Base-by-base conservation (phyloP, 2,113 vertebrate genomes). In the Scomber colias region DNA sequence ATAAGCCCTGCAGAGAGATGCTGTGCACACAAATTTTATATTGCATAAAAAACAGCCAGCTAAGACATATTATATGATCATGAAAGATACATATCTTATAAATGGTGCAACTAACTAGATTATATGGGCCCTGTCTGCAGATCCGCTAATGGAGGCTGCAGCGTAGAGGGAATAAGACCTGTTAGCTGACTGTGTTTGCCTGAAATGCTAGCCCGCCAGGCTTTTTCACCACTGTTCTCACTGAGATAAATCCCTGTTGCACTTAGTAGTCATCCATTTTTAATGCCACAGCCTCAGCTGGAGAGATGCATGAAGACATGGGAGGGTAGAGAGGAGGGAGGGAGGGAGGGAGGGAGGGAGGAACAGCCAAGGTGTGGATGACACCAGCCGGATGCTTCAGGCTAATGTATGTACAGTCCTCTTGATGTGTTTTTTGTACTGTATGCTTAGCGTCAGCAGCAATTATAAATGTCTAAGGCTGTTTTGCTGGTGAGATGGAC, bases 181-280 rank as follows among this genome's bases (percentile, higher is more conserved):
- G 88, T 88, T 92, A 88, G 90, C 85, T 70, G 85, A 68, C 88
- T 84, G 72, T 82, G 79, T 85, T 76, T 83, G 79, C 85, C 77
- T 88, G 88, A 89, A 89, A 87, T 80, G 86, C 86, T 88, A 85
- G 81, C 90, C 92, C 77, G 70, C 87, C 68, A 89, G 91, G 88
- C 88, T 88, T 88, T 69, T 85, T 66, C 86, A 85, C 89, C 84
- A 82, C 78, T 81, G 90, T 82, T 91, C 89, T 88, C 89, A 67
- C 87, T 82, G 83, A 93, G 88, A 93, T 85, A 94, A 93, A 94
- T 93, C 93, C 91, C 93, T 92, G 87, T 92, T 94, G 92, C 93
- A 95, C 94, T 95, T 95, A 94, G 92, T 90, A 91, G 87, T 93
- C 92, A 95, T 95, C 82, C 92, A 95, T 95, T 94, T 95, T 95